Evolutionary conservation across 2,888 invertebrate species (phyloP).

Genomic region (Galerucella pusilla): DNA sequence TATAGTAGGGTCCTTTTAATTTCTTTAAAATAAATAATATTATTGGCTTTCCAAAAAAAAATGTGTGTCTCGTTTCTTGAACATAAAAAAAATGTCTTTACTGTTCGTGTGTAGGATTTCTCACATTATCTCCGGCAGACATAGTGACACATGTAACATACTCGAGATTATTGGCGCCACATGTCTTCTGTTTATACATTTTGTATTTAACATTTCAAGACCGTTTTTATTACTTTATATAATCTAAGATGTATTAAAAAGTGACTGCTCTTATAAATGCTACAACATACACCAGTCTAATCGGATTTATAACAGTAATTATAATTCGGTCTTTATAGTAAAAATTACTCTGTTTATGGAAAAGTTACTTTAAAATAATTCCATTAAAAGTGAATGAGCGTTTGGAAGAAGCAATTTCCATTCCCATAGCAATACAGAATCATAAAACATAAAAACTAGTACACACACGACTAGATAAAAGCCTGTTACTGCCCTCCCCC

Average conservation of each 20-base stretch:
- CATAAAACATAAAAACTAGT: too few relatives aligned
- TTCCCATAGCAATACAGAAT: too few relatives aligned
- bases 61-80: not conserved
- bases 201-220: slow-evolving; percentile 7
- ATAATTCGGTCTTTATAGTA: not conserved
- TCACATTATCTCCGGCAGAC: not conserved
- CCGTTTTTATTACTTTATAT: not conserved
- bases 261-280: not conserved
- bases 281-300: slow-evolving; percentile 5
- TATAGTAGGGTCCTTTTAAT: too few relatives aligned
- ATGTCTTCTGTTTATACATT: slow-evolving; percentile 16
- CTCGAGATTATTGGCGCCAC: slow-evolving; percentile 4
- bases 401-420: too few relatives aligned
- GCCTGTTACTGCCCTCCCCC: too few relatives aligned
- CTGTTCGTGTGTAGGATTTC: not conserved
- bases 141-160: not conserved
- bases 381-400: too few relatives aligned
- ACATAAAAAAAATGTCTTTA: not conserved
- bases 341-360: too few relatives aligned
- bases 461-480: too few relatives aligned
- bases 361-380: too few relatives aligned
- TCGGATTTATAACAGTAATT: not conserved
- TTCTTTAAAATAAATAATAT: not conserved
- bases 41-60: too few relatives aligned
- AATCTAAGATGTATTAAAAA: slow-evolving; percentile 6